Conservation (phyloP, 2,113 vertebrate species). For the Phoxinus phoxinus region DNA sequence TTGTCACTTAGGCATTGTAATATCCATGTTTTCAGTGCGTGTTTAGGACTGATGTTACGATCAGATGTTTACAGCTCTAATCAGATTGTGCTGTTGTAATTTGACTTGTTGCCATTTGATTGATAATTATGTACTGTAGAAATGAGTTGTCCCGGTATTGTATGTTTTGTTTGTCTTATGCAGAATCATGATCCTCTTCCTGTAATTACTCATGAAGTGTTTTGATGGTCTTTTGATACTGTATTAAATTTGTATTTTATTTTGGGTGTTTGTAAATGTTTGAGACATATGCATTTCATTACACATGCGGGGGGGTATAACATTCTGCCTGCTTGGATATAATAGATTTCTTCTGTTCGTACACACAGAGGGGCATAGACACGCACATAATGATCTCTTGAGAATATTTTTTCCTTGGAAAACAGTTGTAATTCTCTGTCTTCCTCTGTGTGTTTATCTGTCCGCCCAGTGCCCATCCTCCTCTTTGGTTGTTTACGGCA, state of each 20-base stretch:
- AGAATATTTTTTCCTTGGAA: constrained; percentile 1
- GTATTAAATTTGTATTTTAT: not conserved
- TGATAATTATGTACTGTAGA: not conserved
- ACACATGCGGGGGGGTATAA: not conserved
- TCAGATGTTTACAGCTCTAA: not conserved
- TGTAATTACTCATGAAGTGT: not conserved
- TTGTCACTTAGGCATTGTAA: no score
- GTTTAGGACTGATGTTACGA: not conserved
- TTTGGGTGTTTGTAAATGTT: constrained; percentile 6
- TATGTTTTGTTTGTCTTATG: not conserved
- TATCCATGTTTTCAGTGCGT: not conserved
- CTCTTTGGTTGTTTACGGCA: not conserved
- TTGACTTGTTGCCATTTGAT: not conserved
- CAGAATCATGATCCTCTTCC: not conserved
- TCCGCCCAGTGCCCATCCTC: not conserved
- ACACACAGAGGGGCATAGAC: not conserved
- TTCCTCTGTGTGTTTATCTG: not conserved
- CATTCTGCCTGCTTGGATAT: not conserved
- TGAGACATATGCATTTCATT: constrained; percentile 8
- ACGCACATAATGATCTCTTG: not conserved
- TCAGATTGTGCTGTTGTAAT: not conserved
- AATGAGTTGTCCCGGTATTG: not conserved
- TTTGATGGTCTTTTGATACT: not conserved
- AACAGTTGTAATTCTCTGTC: not conserved
- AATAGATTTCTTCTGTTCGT: not conserved